Evolutionary conservation across 2,113 vertebrate species (phyloP), one percentile per base, ranked within the genome.

Genomic region (Ramphastos sulfuratus): DNA sequence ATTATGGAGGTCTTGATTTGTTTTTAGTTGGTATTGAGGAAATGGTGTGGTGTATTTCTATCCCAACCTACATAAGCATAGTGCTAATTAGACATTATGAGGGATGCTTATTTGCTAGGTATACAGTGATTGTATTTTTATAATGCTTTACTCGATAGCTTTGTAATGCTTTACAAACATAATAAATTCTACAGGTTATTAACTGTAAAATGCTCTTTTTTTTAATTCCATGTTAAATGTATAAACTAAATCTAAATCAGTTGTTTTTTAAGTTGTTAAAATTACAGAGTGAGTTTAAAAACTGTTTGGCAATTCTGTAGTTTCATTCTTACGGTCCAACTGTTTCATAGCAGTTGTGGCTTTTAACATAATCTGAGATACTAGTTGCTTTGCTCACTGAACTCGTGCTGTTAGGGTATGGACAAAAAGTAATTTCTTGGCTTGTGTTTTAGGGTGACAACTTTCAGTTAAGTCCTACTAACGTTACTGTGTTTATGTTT

Each of bases 31-130:
- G 27, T 59, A 7, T n/a, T 82, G 46, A 44, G 42, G 76, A 81
- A 55, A 83, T 0, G 1, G 5, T 6, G 0, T 61, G 30, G 83
- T n/a, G n/a, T n/a, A n/a, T n/a, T 85, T 92, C 16, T 56, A 1
- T 30, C 23, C 56, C 64, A 84, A 3, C 10, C 13, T 69, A 48
- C 11, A 42, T 58, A 83, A 75, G 18, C 44, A 35, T 18, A 33
- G 56, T 30, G 23, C 55, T 90, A 4, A 4, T 27, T 92, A 35
- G 30, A 31, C 23, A 50, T 12, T 82, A 0, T 65, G 56, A 20
- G 10, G 16, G 39, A 46, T 48, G 61, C 30, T 85, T 74, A 31
- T 50, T 85, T 69, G 8, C 12, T 82, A 42, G 13, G 15, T 76
- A 14, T 9, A 23, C 42, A 35, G 2, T 39, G 10, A 37, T 28